phyloP scores from a whole-genome alignment of 2,797 vertebrate genomes.

The Tadarida brasiliensis region DNA sequence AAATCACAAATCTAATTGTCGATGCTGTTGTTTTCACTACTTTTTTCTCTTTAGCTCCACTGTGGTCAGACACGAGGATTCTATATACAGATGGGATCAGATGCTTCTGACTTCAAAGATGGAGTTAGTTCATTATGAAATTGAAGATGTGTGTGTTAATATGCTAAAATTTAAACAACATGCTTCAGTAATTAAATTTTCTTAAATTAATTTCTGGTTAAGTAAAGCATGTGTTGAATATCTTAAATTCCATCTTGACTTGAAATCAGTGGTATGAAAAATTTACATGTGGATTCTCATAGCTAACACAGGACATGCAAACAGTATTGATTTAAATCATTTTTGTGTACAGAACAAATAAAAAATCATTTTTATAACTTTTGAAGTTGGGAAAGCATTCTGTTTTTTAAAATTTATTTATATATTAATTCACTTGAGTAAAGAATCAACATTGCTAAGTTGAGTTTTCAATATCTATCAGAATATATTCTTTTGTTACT shows the following conservation, averaged over 20 bases:
- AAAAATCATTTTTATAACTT: neutral
- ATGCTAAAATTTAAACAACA: neutral
- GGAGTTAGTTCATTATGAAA: neutral
- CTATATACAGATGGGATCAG: neutral
- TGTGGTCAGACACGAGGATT: neutral
- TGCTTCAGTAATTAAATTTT: neutral
- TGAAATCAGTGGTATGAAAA: neutral
- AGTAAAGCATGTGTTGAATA: neutral
- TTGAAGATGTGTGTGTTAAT: neutral
- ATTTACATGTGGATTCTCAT: neutral
- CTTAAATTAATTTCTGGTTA: constrained; percentile 22
- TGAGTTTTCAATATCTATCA: neutral
- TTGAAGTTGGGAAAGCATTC: neutral
- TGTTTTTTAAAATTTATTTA: neutral
- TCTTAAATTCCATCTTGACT: neutral
- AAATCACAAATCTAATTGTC: neutral
- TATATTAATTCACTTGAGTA: neutral
- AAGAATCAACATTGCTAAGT: neutral
- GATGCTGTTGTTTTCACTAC: neutral
- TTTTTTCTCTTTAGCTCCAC: neutral
- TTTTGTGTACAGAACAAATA: constrained; percentile 16
- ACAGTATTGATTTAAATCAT: neutral
- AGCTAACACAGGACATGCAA: neutral
- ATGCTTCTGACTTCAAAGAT: neutral
- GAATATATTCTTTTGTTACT: neutral